phyloP scores from a whole-genome alignment of 2,113 vertebrate genomes.

The Rhadina sibilatrix region DNA sequence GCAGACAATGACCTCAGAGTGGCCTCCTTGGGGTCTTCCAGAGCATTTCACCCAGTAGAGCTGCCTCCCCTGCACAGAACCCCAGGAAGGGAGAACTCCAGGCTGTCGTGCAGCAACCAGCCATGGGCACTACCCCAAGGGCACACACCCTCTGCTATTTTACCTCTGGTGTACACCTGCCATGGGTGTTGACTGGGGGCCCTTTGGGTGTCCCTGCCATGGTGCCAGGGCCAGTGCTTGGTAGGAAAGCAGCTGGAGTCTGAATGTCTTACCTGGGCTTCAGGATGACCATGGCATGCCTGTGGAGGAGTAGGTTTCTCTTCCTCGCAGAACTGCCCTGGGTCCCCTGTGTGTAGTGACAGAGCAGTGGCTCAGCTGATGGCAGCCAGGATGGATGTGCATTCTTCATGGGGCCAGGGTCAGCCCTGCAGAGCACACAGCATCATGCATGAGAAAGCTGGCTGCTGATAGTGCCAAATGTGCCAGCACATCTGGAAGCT shows the following conservation, averaged over 20 bases:
- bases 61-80: neutral
- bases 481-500: no score
- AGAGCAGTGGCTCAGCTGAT: accelerated
- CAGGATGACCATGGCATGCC: no score
- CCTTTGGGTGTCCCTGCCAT: neutral
- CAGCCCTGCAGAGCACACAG: neutral
- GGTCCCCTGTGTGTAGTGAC: accelerated
- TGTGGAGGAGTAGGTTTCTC: neutral
- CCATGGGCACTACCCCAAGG: no score
- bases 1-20: neutral
- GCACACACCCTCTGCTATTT: neutral
- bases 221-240: neutral
- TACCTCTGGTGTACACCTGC: neutral
- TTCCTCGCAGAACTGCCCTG: neutral
- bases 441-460: accelerated
- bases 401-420: neutral
- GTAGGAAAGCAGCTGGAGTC: neutral
- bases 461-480: neutral
- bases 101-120: neutral
- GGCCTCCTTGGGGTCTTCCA: neutral
- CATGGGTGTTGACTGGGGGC: neutral
- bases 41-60: neutral
- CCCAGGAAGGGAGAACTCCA: neutral
- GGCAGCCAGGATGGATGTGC: accelerated
- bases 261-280: neutral